Evolutionary conservation across 2,888 invertebrate species (phyloP).

Genomic region (Rhagonycha fulva): DNA sequence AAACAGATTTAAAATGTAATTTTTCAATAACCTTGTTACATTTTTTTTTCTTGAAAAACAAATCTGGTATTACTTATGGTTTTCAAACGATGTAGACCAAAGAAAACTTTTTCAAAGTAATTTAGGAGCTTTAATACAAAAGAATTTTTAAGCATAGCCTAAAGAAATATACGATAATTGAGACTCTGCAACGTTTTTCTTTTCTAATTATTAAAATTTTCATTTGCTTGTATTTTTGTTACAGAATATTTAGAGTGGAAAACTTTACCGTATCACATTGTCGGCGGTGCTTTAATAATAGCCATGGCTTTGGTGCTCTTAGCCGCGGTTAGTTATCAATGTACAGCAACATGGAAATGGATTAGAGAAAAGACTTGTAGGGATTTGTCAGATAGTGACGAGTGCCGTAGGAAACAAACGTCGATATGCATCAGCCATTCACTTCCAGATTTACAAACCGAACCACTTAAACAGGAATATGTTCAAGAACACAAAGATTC

Average conservation of each 20-base stretch:
- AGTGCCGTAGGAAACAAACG: constrained; percentile 63
- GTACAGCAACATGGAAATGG: constrained; percentile 75
- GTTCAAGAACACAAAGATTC: constrained; percentile 74
- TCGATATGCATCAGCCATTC: constrained; percentile 78
- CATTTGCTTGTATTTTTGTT: constrained; percentile 29
- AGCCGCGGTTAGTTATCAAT: constrained; percentile 74
- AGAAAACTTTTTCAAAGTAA: not conserved
- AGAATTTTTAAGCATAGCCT: not conserved
- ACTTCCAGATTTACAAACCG: constrained; percentile 73
- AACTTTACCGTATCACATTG: constrained; percentile 61
- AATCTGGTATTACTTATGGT: not conserved
- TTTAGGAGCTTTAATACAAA: not conserved
- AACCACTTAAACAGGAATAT: constrained; percentile 69
- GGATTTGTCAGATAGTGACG: constrained; percentile 43
- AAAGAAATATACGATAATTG: not conserved
- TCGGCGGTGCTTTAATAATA: constrained; percentile 61
- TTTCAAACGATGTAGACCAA: not conserved
- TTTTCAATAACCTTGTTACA: not conserved
- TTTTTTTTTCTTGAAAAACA: not conserved
- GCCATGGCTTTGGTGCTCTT: constrained; percentile 70
- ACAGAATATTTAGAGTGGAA: constrained; percentile 53
- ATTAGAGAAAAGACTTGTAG: constrained; percentile 61
- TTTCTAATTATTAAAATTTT: not conserved
- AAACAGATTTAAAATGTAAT: not conserved
- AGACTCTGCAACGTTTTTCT: not conserved